These are phyloP conservation scores for Therioaphis trifolii DNA, from an alignment of 2,888 invertebrate genomes.

Conservation along the genomic window DNA sequence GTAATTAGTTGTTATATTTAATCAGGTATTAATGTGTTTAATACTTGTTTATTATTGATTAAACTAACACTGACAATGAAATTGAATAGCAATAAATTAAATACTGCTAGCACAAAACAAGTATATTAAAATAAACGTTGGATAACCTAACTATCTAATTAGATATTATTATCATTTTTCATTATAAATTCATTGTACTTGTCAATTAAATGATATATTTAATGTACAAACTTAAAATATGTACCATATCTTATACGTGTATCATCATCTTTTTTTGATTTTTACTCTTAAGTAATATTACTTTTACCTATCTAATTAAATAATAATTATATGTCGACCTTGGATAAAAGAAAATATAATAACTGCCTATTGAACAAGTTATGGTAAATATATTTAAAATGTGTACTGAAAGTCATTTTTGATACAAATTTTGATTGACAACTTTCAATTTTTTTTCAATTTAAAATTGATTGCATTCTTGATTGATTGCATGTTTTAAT, in stretches of 20 bases:
- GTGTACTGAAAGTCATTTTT: not conserved
- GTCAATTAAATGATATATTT: not conserved
- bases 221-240: conserved; percentile 9
- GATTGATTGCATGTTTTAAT: too few relatives aligned
- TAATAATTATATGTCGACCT: not conserved
- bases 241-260: not conserved
- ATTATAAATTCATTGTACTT: conserved; percentile 1
- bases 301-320: not conserved
- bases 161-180: not conserved
- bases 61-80: not conserved
- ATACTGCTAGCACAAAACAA: not conserved
- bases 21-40: too few relatives aligned
- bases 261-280: not conserved
- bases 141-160: not conserved
- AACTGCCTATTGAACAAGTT: too few relatives aligned
- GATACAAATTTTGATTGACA: not conserved
- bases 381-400: not conserved
- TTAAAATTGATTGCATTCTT: too few relatives aligned
- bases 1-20: not conserved
- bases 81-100: not conserved
- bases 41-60: not conserved
- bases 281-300: not conserved
- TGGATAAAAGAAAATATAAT: not conserved
- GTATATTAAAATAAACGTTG: not conserved
- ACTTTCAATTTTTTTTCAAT: not conserved